Conservation (phyloP, 1,140 invertebrate genomes). For the Drosophila kanapiae region DNA sequence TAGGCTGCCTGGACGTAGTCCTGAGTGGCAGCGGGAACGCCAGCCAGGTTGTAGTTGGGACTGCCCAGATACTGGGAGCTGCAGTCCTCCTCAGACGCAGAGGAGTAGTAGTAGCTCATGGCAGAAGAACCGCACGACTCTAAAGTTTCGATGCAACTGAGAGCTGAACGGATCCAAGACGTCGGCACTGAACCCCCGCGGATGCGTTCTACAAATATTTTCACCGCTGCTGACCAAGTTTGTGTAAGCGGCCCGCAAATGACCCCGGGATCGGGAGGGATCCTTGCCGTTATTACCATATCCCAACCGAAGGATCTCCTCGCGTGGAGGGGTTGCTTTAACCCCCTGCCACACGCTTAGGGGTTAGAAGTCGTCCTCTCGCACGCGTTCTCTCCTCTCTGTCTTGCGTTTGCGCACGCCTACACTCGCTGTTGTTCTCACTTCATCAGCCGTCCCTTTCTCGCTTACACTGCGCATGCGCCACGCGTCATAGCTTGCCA, state of each 20-base stretch:
- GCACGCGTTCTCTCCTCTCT: constrained; percentile 5
- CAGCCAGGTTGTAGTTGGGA: constrained; percentile 63
- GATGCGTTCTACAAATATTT: constrained; percentile 70
- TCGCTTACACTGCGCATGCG: constrained; percentile 18
- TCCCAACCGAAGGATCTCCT: constrained; percentile 62
- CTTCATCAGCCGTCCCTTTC: constrained; percentile 23
- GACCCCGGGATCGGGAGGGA: constrained; percentile 74
- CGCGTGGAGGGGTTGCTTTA: constrained; percentile 46
- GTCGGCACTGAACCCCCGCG: constrained; percentile 34
- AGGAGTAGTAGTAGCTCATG: constrained; percentile 76
- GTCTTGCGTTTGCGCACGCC: constrained; percentile 45
- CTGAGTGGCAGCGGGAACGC: constrained; percentile 20
- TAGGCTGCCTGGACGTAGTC: constrained; percentile 45
- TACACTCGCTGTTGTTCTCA: constrained; percentile 49
- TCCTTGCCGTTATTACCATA: constrained; percentile 72
- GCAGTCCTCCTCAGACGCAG: constrained; percentile 67
- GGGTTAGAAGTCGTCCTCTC: constrained; percentile 61
- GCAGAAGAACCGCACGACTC: constrained; percentile 42
- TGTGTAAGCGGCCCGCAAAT: constrained; percentile 70
- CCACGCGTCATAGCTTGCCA: constrained; percentile 83
- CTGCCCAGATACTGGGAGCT: constrained; percentile 72
- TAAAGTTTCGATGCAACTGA: constrained; percentile 67
- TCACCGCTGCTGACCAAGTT: constrained; percentile 74
- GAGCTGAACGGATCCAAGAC: constrained; percentile 25
- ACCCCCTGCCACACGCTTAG: constrained; percentile 48